Percentiles rank a stretch among this genome's conserved stretches.
These are phyloP conservation scores for Jacana jacana DNA, from an alignment of 2,113 vertebrate genomes.

Conservation along the genomic window DNA sequence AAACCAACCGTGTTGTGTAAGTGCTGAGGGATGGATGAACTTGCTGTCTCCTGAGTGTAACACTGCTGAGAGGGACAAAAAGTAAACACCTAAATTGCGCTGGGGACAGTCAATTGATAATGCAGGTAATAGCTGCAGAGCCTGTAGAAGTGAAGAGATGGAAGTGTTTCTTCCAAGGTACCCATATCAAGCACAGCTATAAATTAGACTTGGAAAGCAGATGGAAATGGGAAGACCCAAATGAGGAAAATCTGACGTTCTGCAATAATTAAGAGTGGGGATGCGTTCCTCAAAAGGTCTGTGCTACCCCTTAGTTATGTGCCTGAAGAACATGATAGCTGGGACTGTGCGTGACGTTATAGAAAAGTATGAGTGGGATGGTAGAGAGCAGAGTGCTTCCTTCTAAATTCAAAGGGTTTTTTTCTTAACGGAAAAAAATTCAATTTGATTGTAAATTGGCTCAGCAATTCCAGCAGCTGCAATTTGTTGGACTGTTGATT, in stretches of 20 bases:
- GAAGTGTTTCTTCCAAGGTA: background rate
- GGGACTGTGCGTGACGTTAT: background rate
- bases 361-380: background rate
- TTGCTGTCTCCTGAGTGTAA: conserved; percentile 1
- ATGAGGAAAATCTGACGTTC: background rate
- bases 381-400: background rate
- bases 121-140: conserved; percentile 1
- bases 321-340: background rate
- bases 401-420: background rate
- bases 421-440: background rate
- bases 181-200: background rate
- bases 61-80: background rate
- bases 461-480: background rate
- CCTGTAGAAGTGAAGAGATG: background rate
- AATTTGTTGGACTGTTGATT: background rate
- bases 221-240: background rate
- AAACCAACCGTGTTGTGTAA: background rate
- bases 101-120: background rate
- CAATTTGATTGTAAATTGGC: background rate
- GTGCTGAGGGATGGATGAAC: conserved; percentile 18
- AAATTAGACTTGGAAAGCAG: background rate
- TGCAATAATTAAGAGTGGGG: background rate
- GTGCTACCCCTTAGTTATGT: background rate
- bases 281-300: background rate
- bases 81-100: background rate